Base-by-base conservation (phyloP, 2,888 invertebrate genomes). In the Elegia similella region DNA sequence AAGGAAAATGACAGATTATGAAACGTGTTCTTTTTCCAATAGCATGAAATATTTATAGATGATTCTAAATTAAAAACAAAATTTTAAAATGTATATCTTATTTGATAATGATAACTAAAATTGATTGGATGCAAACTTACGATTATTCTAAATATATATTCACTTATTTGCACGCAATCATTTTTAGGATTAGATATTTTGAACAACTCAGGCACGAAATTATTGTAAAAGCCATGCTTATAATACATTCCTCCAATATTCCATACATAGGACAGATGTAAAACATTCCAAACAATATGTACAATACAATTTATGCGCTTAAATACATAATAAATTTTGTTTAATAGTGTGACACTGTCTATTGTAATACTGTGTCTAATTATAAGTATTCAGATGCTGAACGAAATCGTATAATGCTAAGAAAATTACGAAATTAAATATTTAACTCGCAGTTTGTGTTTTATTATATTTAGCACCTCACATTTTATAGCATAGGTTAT, bases 391-490 rank as follows among this genome's bases (percentile, higher is more conserved):
- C 83, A 82, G 82, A 88, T 82, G 89, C 89, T 87, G 88, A 87
- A 88, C 84, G 86, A 89, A 90, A 88, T 75, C 78, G 74, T 88
- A 86, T 87, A 89, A 88, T 87, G 89, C 89, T 90, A 91, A 89
- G 90, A 90, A 86, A 86, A 88, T 88, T 88, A 90, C 84, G 84
- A 87, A 90, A 91, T 89, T 90, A 90, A 90, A 90, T 91, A 91
- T 91, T 91, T 90, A 90, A 91, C 89, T 89, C 86, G 89, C 86
- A 76, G 58, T 67, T 60, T 59, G 62, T 68, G 73, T 68, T 75
- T 78, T 69, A 68, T 73, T 75, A 66, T 3, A 6, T 3, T 34
- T 17, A 43, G 13, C 15, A 15, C 15, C 43, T 2, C 17, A 13
- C n/a, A 34, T 52, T 52, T 42, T 2, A 42, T 32, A 0, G 13